Base-by-base conservation (phyloP, 2,113 vertebrate species). In the Toxotes jaculatrix region DNA sequence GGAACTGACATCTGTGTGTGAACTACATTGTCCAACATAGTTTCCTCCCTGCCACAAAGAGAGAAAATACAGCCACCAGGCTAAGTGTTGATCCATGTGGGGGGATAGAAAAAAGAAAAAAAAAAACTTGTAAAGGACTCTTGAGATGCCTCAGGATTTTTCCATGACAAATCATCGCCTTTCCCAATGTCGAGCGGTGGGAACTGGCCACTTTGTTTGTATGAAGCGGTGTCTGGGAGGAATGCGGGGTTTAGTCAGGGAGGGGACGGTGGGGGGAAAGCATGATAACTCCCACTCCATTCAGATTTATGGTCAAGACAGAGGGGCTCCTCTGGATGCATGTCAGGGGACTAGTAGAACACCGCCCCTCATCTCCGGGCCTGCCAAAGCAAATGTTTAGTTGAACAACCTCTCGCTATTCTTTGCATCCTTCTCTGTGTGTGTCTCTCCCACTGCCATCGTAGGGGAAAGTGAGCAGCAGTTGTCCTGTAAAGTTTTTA, bases 331-430 rank as follows among this genome's bases (percentile, higher is more conserved):
- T 91, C 88, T 89, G 87, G 85, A 88, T 89, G 86, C 72, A 76
- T 85, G 88, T 93, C 89, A 90, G 59, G 89, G 91, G 87, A 90
- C 82, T 27, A 69, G 85, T n/a, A 72, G 77, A 87, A 64, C 78
- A 5, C 88, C 85, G 63, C 88, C 90, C 88, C 82, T 89, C 75
- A 51, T 13, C 79, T 89, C 86, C 32, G n/a, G 5, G 80, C 75
- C 83, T 87, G 91, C 93, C 91, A 94, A 93, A 93, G 91, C 88
- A 93, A 94, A 94, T 91, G 91, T 93, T 93, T 87, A 86, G 89
- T 77, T 5, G n/a, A 88, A 85, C 84, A 79, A 79, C 70, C 88
- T 83, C 85, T 84, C 7, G 27, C 89, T 85, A 62, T 89, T 86
- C 89, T 91, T 81, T 89, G 88, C 82, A 74, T 91, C 82, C 85